Percentiles rank a stretch among this genome's conserved stretches.
Evolutionary conservation across 2,113 vertebrate genomes (phyloP).

Genomic region (Tragelaphus scriptus): DNA sequence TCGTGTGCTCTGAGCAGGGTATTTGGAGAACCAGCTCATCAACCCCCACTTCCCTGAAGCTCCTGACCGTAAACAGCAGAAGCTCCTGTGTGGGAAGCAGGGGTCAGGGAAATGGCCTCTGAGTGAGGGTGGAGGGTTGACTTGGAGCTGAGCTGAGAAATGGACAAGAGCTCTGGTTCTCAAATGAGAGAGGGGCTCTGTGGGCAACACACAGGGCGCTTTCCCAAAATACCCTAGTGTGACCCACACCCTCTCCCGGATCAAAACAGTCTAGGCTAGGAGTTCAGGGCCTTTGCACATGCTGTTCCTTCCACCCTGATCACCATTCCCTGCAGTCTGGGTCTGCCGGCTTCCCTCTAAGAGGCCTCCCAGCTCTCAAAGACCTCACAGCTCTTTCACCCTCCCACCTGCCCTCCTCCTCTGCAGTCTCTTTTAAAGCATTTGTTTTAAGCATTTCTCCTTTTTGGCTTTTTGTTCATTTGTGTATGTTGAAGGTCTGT

Average conservation of each 20-base stretch:
- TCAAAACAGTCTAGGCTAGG: not conserved
- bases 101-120: accelerated
- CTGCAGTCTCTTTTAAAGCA: not conserved
- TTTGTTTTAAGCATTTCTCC: not conserved
- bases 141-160: not conserved
- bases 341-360: not conserved
- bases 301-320: not conserved
- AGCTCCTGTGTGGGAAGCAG: not conserved
- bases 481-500: not conserved
- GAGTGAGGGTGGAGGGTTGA: not conserved
- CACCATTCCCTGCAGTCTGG: accelerated
- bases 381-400: not conserved
- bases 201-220: not conserved
- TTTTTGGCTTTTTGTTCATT: not conserved
- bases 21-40: not conserved
- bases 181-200: not conserved
- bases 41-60: not conserved
- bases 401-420: not conserved
- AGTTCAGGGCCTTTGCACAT: not conserved
- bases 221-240: not conserved
- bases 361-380: not conserved
- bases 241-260: not conserved
- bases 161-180: not conserved
- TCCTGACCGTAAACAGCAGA: not conserved
- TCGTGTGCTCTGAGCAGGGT: not conserved